Evolutionary conservation across 1,140 invertebrate genomes (phyloP), one percentile per base, ranked within the genome.

Genomic region (Drosophila parvula): DNA sequence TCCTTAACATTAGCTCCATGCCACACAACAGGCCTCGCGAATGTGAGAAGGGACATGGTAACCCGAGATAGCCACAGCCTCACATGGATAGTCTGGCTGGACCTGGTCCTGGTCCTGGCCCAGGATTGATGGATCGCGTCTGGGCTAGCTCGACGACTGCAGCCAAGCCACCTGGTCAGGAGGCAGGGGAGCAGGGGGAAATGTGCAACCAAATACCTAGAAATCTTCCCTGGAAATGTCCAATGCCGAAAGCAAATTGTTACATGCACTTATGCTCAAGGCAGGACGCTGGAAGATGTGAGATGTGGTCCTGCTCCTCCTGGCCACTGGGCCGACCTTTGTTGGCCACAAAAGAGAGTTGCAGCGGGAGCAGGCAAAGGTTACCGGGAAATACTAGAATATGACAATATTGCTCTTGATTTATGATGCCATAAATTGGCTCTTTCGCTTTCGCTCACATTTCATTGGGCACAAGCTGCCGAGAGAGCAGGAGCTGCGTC

Each of bases 391-490:
- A 77, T 68, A 22, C 45, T 67, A 63, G 74, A 79, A 85, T 85
- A 79, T 79, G 81, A 84, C 81, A 84, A 84, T 84, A 84, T 85
- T 78, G 81, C 60, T 78, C 67, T 80, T 85, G 81, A 84, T 85
- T 85, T 85, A 84, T 69, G 77, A 65, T 57, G 81, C 77, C 59
- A 83, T 84, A 83, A 83, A 84, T 84, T 77, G 51, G 77, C 30
- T 81, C 79, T 74, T 82, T 78, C 78, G 77, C 74, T 76, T 71
- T 64, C 68, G 62, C 75, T 69, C 57, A 62, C 75, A 75, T 69
- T 74, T 71, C 68, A 41, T 40, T 62, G 65, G 57, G 30, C 62
- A 27, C 62, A 27, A 44, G 58, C 34, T 18, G 47, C 11, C 12
- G 32, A 18, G 16, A 5, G 16, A 14, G 11, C 18, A 10, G 34